These are phyloP conservation scores for Syndactyla subalaris DNA, from an alignment of 2,797 vertebrate genomes.

Conservation along the genomic window DNA sequence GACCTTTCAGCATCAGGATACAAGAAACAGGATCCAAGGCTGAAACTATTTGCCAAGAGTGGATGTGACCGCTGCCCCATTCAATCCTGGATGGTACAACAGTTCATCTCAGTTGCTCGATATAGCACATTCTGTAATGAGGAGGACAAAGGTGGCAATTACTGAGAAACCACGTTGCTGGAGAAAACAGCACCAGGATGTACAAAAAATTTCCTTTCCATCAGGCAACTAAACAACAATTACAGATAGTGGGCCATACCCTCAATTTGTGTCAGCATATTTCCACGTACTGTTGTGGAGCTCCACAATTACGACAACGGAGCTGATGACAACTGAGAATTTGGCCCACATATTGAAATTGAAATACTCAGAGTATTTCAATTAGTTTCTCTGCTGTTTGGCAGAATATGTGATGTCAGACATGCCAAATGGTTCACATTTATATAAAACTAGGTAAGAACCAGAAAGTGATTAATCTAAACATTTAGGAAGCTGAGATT, in stretches of 20 bases:
- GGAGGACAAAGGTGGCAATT: slow-evolving; percentile 49
- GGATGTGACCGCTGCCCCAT: slow-evolving; percentile 68
- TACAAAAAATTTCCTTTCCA: slow-evolving; percentile 34
- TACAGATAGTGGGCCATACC: background rate
- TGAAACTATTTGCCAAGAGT: slow-evolving; percentile 36
- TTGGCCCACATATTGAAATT: background rate
- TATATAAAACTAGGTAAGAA: background rate
- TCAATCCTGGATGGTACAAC: slow-evolving; percentile 25
- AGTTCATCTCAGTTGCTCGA: slow-evolving; percentile 28
- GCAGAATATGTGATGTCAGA: background rate
- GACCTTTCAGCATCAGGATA: slow-evolving; percentile 66
- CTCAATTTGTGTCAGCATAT: background rate
- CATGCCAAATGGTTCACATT: background rate
- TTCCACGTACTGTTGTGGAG: slow-evolving; percentile 22
- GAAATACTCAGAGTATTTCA: background rate
- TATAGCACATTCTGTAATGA: slow-evolving; percentile 25
- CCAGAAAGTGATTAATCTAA: background rate
- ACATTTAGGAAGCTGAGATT: background rate
- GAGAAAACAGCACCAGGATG: slow-evolving; percentile 35
- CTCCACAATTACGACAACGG: background rate
- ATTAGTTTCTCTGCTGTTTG: background rate
- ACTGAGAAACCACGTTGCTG: background rate
- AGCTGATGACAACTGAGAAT: slow-evolving; percentile 16
- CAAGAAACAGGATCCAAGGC: slow-evolving; percentile 68
- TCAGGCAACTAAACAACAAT: background rate